These are phyloP conservation scores for Drosophila pallidifrons DNA, from an alignment of 1,140 invertebrate genomes.

Conservation along the genomic window DNA sequence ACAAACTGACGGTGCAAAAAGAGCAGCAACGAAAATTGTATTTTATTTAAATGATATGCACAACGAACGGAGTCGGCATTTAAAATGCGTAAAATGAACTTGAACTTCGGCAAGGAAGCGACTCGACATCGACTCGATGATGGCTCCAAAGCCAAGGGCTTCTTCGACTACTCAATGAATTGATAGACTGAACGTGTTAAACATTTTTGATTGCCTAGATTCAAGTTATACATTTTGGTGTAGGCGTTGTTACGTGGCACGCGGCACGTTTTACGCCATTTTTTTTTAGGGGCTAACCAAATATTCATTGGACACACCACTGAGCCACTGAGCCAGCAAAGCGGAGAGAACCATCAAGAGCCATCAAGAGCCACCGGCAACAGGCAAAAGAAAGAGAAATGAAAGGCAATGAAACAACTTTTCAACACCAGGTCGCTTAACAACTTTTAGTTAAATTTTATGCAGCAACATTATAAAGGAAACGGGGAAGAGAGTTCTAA, in stretches of 20 bases:
- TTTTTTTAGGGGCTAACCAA: slow-evolving; percentile 10
- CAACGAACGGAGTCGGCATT: slow-evolving; percentile 55
- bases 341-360: slow-evolving; percentile 20
- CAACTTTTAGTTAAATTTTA: slow-evolving; percentile 69
- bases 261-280: slow-evolving; percentile 65
- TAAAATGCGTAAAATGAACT: slow-evolving; percentile 76
- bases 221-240: background rate
- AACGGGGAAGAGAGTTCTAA: slow-evolving; percentile 22
- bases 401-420: slow-evolving; percentile 58
- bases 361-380: slow-evolving; percentile 14
- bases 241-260: slow-evolving; percentile 64
- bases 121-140: slow-evolving; percentile 15
- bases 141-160: slow-evolving; percentile 72
- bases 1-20: slow-evolving; percentile 34
- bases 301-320: slow-evolving; percentile 12
- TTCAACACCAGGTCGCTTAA: slow-evolving; percentile 49
- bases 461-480: slow-evolving; percentile 72
- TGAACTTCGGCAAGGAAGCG: slow-evolving; percentile 73
- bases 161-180: slow-evolving; percentile 9
- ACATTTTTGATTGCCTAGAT: slow-evolving; percentile 46
- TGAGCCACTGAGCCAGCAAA: slow-evolving; percentile 12
- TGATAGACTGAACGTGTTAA: slow-evolving; percentile 51
- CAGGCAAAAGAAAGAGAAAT: slow-evolving; percentile 60
- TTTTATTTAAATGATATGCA: slow-evolving; percentile 62
- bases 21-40: slow-evolving; percentile 19